These are phyloP conservation scores for Colius striatus DNA, from an alignment of 2,113 vertebrate species.

Conservation along the genomic window DNA sequence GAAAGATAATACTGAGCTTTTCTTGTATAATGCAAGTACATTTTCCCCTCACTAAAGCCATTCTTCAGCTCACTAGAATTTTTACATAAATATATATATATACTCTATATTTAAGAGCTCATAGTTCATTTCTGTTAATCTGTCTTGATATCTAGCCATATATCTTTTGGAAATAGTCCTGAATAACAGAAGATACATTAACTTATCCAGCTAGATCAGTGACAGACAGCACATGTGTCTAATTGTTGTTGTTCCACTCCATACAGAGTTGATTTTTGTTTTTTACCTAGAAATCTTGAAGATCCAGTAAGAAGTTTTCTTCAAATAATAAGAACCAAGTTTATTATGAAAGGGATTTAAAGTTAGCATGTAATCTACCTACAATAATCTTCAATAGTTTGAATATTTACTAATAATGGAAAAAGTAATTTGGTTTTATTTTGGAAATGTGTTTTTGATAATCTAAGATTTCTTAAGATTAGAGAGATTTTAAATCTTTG, in stretches of 20 bases:
- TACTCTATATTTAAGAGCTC: conserved; percentile 43
- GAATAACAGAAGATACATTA: conserved; percentile 20
- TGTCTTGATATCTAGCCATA: not conserved
- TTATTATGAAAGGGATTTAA: not conserved
- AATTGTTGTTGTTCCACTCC: not conserved
- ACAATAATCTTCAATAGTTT: not conserved
- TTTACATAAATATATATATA: not conserved
- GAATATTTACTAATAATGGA: not conserved
- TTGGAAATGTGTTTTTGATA: not conserved
- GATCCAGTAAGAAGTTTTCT: not conserved
- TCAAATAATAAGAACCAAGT: not conserved
- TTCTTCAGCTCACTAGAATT: not conserved
- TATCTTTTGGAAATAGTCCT: not conserved
- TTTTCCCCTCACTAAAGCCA: not conserved
- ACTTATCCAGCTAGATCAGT: not conserved
- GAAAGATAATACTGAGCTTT: not conserved
- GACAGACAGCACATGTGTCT: not conserved
- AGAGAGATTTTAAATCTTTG: not conserved
- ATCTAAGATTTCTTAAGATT: not conserved
- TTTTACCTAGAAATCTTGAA: not conserved
- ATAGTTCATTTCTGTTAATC: not conserved
- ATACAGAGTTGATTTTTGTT: not conserved
- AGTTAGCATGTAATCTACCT: not conserved
- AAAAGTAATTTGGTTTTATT: not conserved
- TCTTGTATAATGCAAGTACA: not conserved